Percentiles rank a stretch among this genome's conserved stretches.
These are phyloP conservation scores for Morinoia aosen DNA, from an alignment of 2,888 invertebrate species.

Conservation along the genomic window DNA sequence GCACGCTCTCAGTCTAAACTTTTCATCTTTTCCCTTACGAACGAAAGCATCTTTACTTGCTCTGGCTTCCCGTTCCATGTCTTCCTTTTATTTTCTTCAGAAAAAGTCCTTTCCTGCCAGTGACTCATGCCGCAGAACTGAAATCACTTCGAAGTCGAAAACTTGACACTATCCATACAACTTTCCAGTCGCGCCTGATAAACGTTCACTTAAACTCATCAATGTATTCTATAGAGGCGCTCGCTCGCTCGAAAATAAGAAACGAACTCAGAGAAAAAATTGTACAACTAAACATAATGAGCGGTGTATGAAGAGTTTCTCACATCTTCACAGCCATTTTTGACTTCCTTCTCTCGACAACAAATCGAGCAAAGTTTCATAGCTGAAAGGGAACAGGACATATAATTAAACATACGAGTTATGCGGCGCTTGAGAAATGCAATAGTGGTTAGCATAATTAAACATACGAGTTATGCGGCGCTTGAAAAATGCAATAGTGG, in stretches of 20 bases:
- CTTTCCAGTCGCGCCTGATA: neutral
- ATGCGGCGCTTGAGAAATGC: neutral
- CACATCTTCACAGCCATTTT: slow-evolving; percentile 35
- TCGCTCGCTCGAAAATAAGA: neutral
- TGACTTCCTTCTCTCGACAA: slow-evolving; percentile 13
- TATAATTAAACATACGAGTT: neutral
- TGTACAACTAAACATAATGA: slow-evolving; percentile 44
- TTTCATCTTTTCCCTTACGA: neutral
- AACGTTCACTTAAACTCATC: neutral
- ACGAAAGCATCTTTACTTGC: neutral
- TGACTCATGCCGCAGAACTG: neutral
- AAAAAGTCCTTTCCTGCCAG: neutral
- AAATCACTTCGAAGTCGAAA: neutral
- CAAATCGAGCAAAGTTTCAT: neutral
- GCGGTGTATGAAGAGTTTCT: neutral
- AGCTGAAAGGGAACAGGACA: neutral
- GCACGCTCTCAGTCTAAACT: neutral
- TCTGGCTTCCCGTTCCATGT: neutral
- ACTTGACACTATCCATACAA: neutral
- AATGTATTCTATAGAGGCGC: neutral
- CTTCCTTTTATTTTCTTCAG: neutral
- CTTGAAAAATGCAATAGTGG: too few species aligned
- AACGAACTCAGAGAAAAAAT: slow-evolving; percentile 12
- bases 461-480: neutral
- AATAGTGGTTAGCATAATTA: neutral